phyloP scores from a whole-genome alignment of 2,113 vertebrate genomes.

The Pao palembangensis region DNA sequence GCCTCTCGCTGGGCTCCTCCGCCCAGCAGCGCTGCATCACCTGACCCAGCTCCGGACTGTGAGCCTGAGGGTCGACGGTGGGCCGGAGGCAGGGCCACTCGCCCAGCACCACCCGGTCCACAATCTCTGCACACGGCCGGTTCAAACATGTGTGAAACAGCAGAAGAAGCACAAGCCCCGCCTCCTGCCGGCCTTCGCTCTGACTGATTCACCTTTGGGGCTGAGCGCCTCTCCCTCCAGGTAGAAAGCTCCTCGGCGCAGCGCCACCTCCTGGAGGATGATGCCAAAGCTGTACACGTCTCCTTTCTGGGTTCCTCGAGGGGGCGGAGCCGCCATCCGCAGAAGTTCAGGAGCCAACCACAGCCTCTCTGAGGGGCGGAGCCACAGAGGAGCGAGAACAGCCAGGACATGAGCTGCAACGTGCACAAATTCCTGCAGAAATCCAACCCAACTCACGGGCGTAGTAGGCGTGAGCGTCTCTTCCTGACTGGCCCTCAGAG shows the following conservation, averaged over 20 bases:
- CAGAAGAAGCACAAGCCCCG: too few species aligned
- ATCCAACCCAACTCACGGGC: conserved; percentile 79
- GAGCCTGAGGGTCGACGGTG: conserved; percentile 72
- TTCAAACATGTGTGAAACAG: too few species aligned
- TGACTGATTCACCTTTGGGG: conserved; percentile 78
- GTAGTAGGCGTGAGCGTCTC: conserved; percentile 82
- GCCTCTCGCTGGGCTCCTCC: conserved; percentile 85
- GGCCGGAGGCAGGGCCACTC: conserved; percentile 87
- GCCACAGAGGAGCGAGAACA: neutral
- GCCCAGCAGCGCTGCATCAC: conserved; percentile 96
- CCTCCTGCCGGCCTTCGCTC: neutral
- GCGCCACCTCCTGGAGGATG: conserved; percentile 92
- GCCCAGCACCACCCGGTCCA: conserved; percentile 84
- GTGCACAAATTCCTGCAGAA: too few species aligned
- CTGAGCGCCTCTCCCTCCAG: conserved; percentile 83
- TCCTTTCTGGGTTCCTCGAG: conserved; percentile 84
- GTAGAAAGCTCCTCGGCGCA: conserved; percentile 85
- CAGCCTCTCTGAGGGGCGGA: conserved; percentile 76
- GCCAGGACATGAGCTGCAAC: too few species aligned
- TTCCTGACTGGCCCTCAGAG: conserved; percentile 41
- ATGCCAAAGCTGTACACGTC: conserved; percentile 93
- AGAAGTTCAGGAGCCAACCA: conserved; percentile 91
- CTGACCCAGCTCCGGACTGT: conserved; percentile 87
- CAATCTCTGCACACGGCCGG: conserved; percentile 77
- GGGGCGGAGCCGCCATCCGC: conserved; percentile 71